Base-by-base conservation (phyloP, 2,888 invertebrate species). In the Piscicola geometra region DNA sequence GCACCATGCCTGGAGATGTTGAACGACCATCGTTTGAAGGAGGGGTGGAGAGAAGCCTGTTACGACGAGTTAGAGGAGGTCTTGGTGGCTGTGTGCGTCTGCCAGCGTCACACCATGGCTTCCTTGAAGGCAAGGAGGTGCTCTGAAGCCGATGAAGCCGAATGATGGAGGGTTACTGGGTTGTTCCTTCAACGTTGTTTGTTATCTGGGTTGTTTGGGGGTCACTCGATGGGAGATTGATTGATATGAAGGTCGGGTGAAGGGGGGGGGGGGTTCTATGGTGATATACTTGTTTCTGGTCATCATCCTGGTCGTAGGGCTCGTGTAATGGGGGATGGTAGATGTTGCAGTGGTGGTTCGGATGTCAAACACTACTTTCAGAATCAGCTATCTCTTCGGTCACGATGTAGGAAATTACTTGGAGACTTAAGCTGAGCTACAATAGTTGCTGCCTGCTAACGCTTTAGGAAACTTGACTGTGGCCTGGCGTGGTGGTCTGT, bases 51-150 rank as follows among this genome's bases (percentile, higher is more conserved):
- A 52, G 80, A 80, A 0, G 72, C 74, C 1, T 78, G 80, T 28
- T 81, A 81, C 68, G 79, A 78, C 0, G 80, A 80, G 32, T 77
- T 84, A 32, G 82, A 83, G 50, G 82, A 81, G 72, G 81, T 83
- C 30, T 78, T 83, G 32, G 82, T 80, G 73, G 80, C 81, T 15
- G 81, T 83, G 12, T 84, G 84, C 75, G 82, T 83, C 0, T 84
- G 84, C 77, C 78, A 80, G 21, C 75, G 69, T 33, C 84, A 84
- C 78, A 76, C 77, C 66, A 70, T 60, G 36, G 73, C 64, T 30
- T 35, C 66, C 30, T 5, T 68, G 9, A 9, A 18, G 28, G 68
- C 33, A 15, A 35, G 21, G 18, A 35, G 28, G 30, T 5, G n/a
- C 36, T 68, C 36, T 3, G 2, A 30, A 5, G n/a, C 18, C 18